Evolutionary conservation across 2,888 invertebrate genomes (phyloP).

Genomic region (Troglohyphantes excavatus): DNA sequence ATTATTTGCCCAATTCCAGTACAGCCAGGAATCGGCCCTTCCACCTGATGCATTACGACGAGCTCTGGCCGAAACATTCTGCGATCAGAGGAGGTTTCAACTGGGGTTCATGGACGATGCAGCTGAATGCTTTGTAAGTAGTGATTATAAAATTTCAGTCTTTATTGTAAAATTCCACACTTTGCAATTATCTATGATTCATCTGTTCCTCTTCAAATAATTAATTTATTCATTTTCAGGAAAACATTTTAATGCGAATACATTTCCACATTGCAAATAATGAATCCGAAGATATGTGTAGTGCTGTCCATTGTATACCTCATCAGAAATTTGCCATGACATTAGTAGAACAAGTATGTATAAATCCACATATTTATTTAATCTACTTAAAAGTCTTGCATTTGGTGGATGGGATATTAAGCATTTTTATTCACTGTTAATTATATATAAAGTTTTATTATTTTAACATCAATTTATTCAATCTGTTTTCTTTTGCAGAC

Average conservation of each 20-base stretch:
- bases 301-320: constrained; percentile 93
- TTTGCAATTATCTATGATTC: too few relatives aligned
- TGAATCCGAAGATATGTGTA: constrained; percentile 94
- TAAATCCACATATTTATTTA: background rate
- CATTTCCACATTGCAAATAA: constrained; percentile 92
- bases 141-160: background rate
- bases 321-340: constrained; percentile 98
- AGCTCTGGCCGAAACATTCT: constrained; percentile 92
- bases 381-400: too few relatives aligned
- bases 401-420: too few relatives aligned
- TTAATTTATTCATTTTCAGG: constrained; percentile 83
- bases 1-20: constrained; percentile 96
- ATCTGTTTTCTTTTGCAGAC: constrained; percentile 85
- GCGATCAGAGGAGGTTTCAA: constrained; percentile 94
- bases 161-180: background rate
- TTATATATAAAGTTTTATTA: background rate
- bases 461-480: background rate
- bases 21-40: constrained; percentile 95
- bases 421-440: too few relatives aligned
- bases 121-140: constrained; percentile 95
- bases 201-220: background rate
- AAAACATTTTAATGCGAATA: constrained; percentile 93
- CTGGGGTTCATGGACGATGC: constrained; percentile 98
- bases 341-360: constrained; percentile 88
- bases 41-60: constrained; percentile 95